phyloP scores from a whole-genome alignment of 2,797 vertebrate genomes.

The Columba guinea region DNA sequence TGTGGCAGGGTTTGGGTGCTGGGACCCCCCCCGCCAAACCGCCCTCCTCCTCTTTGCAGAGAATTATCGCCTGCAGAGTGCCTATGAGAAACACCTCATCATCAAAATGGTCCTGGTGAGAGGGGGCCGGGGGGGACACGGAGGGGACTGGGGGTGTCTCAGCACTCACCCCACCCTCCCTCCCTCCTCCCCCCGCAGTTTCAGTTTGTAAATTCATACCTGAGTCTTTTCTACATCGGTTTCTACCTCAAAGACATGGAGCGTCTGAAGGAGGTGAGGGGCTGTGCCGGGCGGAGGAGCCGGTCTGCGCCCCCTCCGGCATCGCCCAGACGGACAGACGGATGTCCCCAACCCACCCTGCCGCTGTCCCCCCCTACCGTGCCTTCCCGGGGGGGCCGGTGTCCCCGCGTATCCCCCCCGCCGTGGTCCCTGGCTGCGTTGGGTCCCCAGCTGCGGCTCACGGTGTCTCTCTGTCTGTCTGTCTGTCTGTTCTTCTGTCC shows the following conservation, averaged over 20 bases:
- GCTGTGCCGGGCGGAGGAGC: neutral
- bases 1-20: neutral
- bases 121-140: neutral
- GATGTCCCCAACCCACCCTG: neutral
- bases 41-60: conserved; percentile 73
- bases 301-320: neutral
- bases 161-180: rapidly evolving
- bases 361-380: rapidly evolving
- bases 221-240: conserved; percentile 99
- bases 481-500: conserved; percentile 57
- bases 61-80: conserved; percentile 98
- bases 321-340: neutral
- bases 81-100: conserved; percentile 99
- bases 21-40: neutral
- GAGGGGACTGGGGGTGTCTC: neutral
- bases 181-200: conserved; percentile 78
- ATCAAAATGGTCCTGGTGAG: conserved; percentile 99
- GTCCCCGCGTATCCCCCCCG: neutral
- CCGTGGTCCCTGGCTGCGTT: neutral
- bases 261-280: conserved; percentile 93
- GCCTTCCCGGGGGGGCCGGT: too few species aligned
- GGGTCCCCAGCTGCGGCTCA: neutral
- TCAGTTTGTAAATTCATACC: conserved; percentile 99
- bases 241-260: conserved; percentile 99
- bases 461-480: conserved; percentile 27